Evolutionary conservation across 2,113 vertebrate species (phyloP).

Genomic region (Xenopus laevis): DNA sequence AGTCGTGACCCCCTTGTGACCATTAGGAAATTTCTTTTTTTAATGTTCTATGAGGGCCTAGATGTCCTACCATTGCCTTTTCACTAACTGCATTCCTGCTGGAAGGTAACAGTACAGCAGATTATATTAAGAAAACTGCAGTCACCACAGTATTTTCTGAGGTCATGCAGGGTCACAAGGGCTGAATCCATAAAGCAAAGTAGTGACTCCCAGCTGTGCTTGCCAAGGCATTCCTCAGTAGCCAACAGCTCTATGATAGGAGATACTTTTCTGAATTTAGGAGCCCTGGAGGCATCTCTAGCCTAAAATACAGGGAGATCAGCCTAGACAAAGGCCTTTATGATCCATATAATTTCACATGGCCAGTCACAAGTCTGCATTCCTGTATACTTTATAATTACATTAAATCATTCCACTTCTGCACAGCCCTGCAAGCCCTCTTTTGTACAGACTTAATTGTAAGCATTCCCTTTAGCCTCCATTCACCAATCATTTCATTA

Average conservation of each 20-base stretch:
- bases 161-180: no score
- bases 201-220: background rate
- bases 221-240: background rate
- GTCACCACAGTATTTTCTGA: background rate
- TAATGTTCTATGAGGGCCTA: no score
- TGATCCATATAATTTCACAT: conserved; percentile 28
- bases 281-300: background rate
- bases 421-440: conserved; percentile 5
- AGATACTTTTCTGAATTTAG: background rate
- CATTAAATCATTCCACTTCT: conserved; percentile 37
- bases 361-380: conserved; percentile 28
- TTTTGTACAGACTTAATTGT: conserved; percentile 23
- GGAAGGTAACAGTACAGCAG: no score
- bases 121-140: background rate
- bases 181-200: background rate
- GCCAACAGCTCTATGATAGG: background rate
- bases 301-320: background rate
- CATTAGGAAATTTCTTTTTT: no score
- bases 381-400: conserved; percentile 26
- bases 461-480: conserved; percentile 7
- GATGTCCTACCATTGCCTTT: no score
- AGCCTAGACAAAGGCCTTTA: conserved; percentile 18
- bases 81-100: no score
- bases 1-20: no score
- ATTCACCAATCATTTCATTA: conserved; percentile 26